Percentiles rank a stretch among this genome's conserved stretches.
Evolutionary conservation across 2,797 vertebrate species (phyloP).

Genomic region (Ispidina lecontei): DNA sequence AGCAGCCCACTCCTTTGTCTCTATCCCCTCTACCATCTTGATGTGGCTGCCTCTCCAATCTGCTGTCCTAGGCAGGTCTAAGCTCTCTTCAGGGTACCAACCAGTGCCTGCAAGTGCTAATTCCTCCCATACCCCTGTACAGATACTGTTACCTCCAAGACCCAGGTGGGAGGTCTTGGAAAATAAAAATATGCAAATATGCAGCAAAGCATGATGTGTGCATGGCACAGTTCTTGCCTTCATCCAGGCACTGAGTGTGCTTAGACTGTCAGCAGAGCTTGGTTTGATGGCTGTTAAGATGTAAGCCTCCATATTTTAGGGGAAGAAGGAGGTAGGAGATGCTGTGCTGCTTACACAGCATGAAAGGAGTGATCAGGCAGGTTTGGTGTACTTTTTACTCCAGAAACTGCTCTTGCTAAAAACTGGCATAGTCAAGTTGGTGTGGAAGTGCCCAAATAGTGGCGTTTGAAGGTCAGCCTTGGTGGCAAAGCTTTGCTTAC

Average conservation of each 20-base stretch:
- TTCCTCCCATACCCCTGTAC: no score
- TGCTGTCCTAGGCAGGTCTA: no score
- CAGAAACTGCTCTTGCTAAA: neutral
- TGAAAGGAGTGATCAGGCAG: neutral
- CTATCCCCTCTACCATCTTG: no score
- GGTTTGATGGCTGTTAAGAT: neutral
- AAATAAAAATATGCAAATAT: no score
- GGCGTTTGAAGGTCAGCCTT: neutral
- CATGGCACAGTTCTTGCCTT: neutral
- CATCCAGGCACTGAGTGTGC: rapidly evolving
- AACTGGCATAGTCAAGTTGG: neutral
- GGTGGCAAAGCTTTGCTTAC: neutral
- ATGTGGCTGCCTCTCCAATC: no score
- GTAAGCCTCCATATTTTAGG: neutral
- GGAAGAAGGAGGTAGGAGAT: neutral
- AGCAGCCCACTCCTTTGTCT: no score
- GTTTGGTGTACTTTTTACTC: neutral
- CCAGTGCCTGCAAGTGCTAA: no score
- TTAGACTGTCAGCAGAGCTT: rapidly evolving
- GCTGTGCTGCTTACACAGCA: neutral
- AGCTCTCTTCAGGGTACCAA: no score
- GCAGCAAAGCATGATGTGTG: no score
- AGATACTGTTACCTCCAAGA: no score
- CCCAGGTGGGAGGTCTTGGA: no score
- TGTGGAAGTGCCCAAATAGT: neutral